Base-by-base conservation (phyloP, 2,888 invertebrate genomes). In the Crossocerus cetratus region DNA sequence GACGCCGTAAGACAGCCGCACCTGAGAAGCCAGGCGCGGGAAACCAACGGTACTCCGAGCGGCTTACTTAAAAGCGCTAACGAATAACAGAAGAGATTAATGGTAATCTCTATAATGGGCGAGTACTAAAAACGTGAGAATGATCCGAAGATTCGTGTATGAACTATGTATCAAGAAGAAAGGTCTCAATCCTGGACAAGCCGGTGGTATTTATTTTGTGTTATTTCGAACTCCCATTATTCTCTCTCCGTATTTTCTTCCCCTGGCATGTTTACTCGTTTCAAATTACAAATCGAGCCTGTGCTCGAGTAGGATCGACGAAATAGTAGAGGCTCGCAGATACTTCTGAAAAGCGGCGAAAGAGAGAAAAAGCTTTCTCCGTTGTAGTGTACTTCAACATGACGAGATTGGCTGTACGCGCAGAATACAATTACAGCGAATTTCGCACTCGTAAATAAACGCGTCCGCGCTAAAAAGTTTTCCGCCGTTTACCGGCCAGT, bases 1-100 rank as follows among this genome's bases (percentile, higher is more conserved):
- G 56, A 61, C 43, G 42, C 2, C 42, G 44, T 16, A 55, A 60
- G 72, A 74, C 61, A 65, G 20, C 54, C 53, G n/a, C 68, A 64
- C 64, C 71, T 61, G 77, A 74, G 74, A 77, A 71, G 69, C 23
- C 21, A 49, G 23, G 60, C 55, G 55, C 49, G 57, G 56, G 59
- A 54, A 68, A 69, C 64, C 53, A 44, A 21, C 59, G 43, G 69
- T 63, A 54, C 54, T 66, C 32, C 44, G 71, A 56, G 69, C 69
- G 54, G 56, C 57, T 69, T 78, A 71, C 71, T 78, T 71, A 65
- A 78, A 78, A 66, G 66, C 45, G 60, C 57, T 44, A 69, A 57
- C 43, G 64, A 72, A 77, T 72, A 74, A 60, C 67, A 61, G 68
- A 65, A 68, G 60, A 55, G 64, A 54, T 72, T 60, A 79, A 74